Conservation (phyloP, 2,113 vertebrate species). For the Cyphomyrus plagiostoma region DNA sequence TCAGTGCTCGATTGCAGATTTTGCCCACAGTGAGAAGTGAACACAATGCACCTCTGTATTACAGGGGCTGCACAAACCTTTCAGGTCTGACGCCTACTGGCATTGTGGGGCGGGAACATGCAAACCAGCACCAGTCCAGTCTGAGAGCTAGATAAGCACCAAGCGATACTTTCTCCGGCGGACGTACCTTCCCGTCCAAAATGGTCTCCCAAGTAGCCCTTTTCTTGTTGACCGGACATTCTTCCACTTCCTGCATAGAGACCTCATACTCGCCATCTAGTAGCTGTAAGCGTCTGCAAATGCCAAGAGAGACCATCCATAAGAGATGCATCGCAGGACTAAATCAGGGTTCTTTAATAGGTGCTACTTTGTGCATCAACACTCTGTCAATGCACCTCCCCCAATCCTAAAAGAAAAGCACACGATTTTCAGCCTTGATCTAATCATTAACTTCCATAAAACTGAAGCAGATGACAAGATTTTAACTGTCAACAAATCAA, state of each 20-base stretch:
- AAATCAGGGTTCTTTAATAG: not conserved
- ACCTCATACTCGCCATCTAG: conserved; percentile 97
- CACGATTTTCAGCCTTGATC: not conserved
- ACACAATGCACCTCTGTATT: not conserved
- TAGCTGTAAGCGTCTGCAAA: conserved; percentile 81
- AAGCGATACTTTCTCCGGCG: not conserved
- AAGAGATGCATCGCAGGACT: conserved; percentile 27
- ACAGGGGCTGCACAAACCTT: not conserved
- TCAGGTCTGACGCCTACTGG: not conserved
- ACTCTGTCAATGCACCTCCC: not conserved
- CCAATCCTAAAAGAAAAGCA: not conserved
- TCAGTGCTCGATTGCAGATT: not conserved
- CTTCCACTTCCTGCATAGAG: conserved; percentile 97
- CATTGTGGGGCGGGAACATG: not conserved
- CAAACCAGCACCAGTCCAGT: not conserved
- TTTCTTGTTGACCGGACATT: conserved; percentile 95
- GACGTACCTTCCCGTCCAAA: conserved; percentile 86
- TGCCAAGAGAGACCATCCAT: not conserved
- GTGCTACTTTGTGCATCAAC: not conserved
- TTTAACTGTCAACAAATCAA: not conserved
- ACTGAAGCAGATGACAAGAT: not conserved
- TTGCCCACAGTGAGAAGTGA: not conserved
- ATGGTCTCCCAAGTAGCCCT: conserved; percentile 98
- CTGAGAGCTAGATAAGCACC: not conserved
- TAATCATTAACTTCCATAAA: not conserved